Base-by-base conservation (phyloP, 2,888 invertebrate genomes). In the Cosmia trapezina region DNA sequence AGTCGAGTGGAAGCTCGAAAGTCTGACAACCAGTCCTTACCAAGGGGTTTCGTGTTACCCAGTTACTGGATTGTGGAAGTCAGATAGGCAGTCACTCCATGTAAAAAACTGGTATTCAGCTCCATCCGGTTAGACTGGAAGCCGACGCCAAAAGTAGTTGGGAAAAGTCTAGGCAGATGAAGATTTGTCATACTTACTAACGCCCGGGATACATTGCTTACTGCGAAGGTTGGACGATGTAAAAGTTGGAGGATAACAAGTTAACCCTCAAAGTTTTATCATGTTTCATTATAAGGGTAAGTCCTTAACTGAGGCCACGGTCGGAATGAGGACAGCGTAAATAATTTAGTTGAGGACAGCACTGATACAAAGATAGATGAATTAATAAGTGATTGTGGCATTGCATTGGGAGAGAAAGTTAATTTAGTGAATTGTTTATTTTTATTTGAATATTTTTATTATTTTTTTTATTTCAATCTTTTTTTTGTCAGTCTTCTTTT, bases 251-350 rank as follows among this genome's bases (percentile, higher is more conserved):
- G 67, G 72, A 82, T 83, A 85, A 84, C 76, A 84, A 80, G 76
- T 84, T 87, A 81, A 81, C 54, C 78, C 76, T 61, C 69, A 69
- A n/a, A n/a, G 83, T 89, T 89, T 88, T 87, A 86, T 85, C 78
- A 80, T 65, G 64, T 83, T 83, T 78, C 75, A 68, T 86, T 81
- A 68, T 78, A 82, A 78, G 81, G 78, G 37, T 51, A 81, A 70
- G 71, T 80, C 43, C 53, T 62, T 68, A 61, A 70, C 49, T 54
- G 33, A 66, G 56, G 59, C 54, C 67, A 47, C 12, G 14, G 33
- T 4, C 9, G 17, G 47, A 17, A 33, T 51, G 22, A 47, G 28
- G 59, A 49, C 12, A 19, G 28, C 45, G 12, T 81, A 11, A 51
- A 61, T 72, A 22, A 67, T 70, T 60, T 19, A 51, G 17, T 41